Evolutionary conservation across 1,140 invertebrate genomes (phyloP), one percentile per base, ranked within the genome.

Genomic region (Lordiphosa stackelbergi): DNA sequence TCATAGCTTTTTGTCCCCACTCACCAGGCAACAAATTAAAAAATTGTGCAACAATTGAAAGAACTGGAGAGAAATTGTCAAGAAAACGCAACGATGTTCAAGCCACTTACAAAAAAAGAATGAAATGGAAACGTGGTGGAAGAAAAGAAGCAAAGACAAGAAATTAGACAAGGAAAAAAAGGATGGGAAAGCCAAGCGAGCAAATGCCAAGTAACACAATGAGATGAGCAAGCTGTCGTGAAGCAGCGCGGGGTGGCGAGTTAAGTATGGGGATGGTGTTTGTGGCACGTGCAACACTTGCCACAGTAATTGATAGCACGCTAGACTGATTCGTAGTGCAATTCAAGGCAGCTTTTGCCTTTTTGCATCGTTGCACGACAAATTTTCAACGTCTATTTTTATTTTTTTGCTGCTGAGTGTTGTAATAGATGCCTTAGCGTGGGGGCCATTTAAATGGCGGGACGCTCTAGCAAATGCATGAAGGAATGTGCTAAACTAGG

Each of bases 21-120:
- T 54, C 58, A 37, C 55, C 75, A 75, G 53, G 75, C 62, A 81
- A 70, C 66, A 79, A 79, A 79, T 81, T 81, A 79, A 79, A 79
- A 79, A 81, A 81, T 81, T 81, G 77, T 81, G 75, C 75, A 81
- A 75, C 77, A 81, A 81, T 81, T 75, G 77, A 70, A 79, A 70
- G 75, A 66, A 64, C 56, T 61, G 69, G 59, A 81, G 63, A 71
- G 35, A 69, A 74, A 79, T 81, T 79, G 75, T 72, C 75, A 75
- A 58, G 66, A 74, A 81, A 81, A 74, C 69, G 70, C 74, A 59
- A 42, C 51, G 53, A 68, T 51, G 55, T 58, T 69, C 66, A 57
- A 41, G 56, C 61, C 53, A 69, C 65, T 55, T 64, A 56, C 55
- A 57, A 62, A 53, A 53, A 56, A 12, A 45, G 38, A 45, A 58